Percentiles rank a stretch among this genome's conserved stretches.
Conservation (phyloP, 2,888 invertebrate species). For the Lucinisca nassula region DNA sequence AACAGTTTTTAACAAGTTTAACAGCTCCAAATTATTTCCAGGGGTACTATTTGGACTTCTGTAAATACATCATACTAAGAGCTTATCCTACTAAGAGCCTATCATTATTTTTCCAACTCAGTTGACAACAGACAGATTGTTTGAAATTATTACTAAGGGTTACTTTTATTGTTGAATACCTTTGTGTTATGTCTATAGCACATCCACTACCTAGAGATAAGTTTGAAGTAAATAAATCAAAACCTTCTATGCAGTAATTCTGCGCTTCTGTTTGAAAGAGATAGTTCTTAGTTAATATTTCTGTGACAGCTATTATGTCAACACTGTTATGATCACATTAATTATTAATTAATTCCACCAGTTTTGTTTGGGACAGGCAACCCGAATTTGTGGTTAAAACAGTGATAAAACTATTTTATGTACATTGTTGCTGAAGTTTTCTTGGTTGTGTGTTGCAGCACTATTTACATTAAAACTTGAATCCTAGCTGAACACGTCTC, state of each 20-base stretch:
- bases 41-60: background rate
- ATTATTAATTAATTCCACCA: background rate
- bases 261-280: background rate
- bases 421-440: background rate
- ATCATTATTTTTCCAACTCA: background rate
- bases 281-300: background rate
- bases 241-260: background rate
- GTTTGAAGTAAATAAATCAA: background rate
- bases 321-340: background rate
- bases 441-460: background rate
- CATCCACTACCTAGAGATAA: background rate
- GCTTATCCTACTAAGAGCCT: background rate
- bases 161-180: background rate
- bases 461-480: background rate
- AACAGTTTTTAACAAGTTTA: background rate
- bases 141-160: background rate
- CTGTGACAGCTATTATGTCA: background rate
- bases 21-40: background rate
- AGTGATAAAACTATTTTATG: background rate
- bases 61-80: background rate
- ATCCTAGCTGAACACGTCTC: background rate
- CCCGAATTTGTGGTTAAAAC: background rate
- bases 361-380: background rate
- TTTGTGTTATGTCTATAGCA: background rate
- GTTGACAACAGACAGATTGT: background rate